phyloP scores from a whole-genome alignment of 2,113 vertebrate species.

The Phaetusa simplex region DNA sequence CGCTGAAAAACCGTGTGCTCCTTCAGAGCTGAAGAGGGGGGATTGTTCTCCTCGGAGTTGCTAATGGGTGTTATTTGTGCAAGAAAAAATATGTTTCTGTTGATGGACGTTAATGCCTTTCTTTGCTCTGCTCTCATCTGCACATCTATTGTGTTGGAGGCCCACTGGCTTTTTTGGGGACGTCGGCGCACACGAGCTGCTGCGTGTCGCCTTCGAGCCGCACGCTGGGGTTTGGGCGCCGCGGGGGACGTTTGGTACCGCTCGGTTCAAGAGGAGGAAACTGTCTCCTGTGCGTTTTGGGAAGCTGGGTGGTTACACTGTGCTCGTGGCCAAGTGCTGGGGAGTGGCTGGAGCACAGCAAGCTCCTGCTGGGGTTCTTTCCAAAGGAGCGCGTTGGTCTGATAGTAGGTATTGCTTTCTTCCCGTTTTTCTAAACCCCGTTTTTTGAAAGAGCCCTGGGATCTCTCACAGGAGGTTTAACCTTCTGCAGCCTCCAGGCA shows the following conservation, averaged over 20 bases:
- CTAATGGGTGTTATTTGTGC: not conserved
- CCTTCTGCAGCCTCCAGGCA: not conserved
- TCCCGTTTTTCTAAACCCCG: accelerated
- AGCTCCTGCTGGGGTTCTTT: not conserved
- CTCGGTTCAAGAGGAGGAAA: not conserved
- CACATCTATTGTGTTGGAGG: not conserved
- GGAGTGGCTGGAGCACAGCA: not conserved
- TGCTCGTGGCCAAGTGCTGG: not conserved
- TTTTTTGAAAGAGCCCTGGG: not conserved
- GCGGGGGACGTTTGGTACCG: accelerated
- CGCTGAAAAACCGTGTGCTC: not conserved
- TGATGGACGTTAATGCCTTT: not conserved
- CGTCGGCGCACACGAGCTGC: no score
- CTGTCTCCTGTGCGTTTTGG: not conserved
- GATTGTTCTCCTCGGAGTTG: not conserved
- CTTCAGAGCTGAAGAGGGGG: not conserved
- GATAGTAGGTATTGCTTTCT: not conserved
- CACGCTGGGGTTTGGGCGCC: accelerated
- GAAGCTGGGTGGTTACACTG: not conserved
- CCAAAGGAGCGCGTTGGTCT: accelerated
- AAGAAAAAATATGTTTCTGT: not conserved
- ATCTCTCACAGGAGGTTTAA: not conserved
- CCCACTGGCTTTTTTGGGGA: not conserved
- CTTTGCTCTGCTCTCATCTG: not conserved
- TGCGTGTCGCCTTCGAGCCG: accelerated